Base-by-base conservation (phyloP, 2,113 vertebrate genomes). In the Gallinago jamesoni region DNA sequence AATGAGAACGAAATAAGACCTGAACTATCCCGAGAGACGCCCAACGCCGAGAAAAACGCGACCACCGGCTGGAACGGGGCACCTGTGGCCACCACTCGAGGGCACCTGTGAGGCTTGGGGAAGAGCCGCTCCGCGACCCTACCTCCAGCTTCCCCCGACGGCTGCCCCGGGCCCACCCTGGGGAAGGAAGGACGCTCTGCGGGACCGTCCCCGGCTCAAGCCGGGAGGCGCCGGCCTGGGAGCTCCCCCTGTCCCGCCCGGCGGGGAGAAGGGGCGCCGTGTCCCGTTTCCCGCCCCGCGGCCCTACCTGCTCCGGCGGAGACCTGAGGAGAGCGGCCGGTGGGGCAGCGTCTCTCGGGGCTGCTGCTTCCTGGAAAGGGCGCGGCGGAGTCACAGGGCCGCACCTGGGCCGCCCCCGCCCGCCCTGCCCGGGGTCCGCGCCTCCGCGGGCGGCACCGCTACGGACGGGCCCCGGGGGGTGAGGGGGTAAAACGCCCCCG, bases 1-100 rank as follows among this genome's bases (percentile, higher is more conserved):
- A 33, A 1, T 4, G 12, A 9, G 21, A 7, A 6, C 0, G 10
- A 50, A 79, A 2, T 0, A 12, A 60, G 23, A 9, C n/a, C 22
- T 2, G 15, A 20, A 6, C 11, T 50, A 20, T 9, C 33, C 50
- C 16, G 3, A 35, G 55, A 14, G 67, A 2, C 8, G 9, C 73
- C 48, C 48, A 8, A 4, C 28, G 0, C 23, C 4, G 27, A 8
- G 12, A 2, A 10, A 33, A 53, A 2, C 48, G 2, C 35, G 6
- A 14, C 10, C 16, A 8, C 17, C 13, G 6, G 33, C 52, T 24
- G 15, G 15, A 10, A 35, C 73, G 27, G 7, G 31, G 22, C 37
- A 10, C 15, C 5, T 2, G 25, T 28, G 14, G 47, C 62, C 14
- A 2, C 56, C 47, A 23, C 62, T 48, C 43, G 52, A 28, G 17